Percentiles rank a stretch among this genome's conserved stretches.
Evolutionary conservation across 1,140 invertebrate species (phyloP).

Genomic region (Aporrectodea caliginosa): DNA sequence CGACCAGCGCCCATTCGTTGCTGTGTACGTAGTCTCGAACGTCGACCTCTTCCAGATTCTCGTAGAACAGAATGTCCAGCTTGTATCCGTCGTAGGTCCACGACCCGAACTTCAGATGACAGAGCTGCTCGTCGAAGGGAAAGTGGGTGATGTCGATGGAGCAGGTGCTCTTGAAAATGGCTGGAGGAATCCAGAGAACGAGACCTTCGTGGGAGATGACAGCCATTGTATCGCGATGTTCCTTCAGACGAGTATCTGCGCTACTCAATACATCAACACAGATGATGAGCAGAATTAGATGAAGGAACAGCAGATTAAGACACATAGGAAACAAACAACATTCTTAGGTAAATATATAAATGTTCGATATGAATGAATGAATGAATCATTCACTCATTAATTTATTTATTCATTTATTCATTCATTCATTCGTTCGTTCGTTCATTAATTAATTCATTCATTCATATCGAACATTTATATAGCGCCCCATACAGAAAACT

Average conservation of each 20-base stretch:
- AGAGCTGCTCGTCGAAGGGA: constrained; percentile 36
- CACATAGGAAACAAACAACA: background rate
- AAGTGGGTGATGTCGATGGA: constrained; percentile 64
- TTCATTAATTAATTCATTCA: too few relatives aligned
- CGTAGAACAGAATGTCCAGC: constrained; percentile 58
- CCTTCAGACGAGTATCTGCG: constrained; percentile 35
- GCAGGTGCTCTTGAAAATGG: constrained; percentile 95
- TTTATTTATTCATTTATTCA: too few relatives aligned
- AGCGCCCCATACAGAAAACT: too few relatives aligned
- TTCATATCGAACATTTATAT: too few relatives aligned
- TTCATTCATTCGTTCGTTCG: too few relatives aligned
- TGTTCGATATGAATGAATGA: too few relatives aligned
- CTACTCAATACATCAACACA: constrained; percentile 36
- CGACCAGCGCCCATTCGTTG: constrained; percentile 53
- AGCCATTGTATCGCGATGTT: constrained; percentile 33
- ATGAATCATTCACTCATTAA: too few relatives aligned
- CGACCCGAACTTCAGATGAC: constrained; percentile 43
- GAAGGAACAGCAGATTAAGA: background rate
- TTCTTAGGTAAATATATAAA: background rate
- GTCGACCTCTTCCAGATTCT: constrained; percentile 22
- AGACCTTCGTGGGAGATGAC: constrained; percentile 73
- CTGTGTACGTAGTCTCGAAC: constrained; percentile 39
- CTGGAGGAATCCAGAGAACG: constrained; percentile 91
- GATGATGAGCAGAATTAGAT: background rate
- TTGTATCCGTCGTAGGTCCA: constrained; percentile 62